Evolutionary conservation across 2,797 vertebrate species (phyloP).

Genomic region (Cossypha dichroa): DNA sequence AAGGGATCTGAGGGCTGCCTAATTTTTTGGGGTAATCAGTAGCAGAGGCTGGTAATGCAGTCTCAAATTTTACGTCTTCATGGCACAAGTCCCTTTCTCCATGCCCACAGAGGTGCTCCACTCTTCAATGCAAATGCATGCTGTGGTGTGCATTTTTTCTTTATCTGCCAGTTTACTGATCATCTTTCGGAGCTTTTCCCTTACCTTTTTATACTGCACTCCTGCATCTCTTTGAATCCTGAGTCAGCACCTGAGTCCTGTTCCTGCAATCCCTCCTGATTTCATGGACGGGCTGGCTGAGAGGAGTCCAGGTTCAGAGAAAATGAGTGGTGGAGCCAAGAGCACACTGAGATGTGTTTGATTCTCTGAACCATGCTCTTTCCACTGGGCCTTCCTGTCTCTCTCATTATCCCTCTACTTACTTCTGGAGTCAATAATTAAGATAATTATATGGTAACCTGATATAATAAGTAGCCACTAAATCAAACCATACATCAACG

Average conservation of each 20-base stretch:
- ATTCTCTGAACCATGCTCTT: constrained; percentile 7
- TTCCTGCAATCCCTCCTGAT: not conserved
- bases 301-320: not conserved
- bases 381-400: constrained; percentile 36
- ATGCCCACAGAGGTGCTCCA: not conserved
- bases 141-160: not conserved
- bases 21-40: not conserved
- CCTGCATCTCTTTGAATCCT: not conserved
- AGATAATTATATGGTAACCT: constrained; percentile 66
- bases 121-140: not conserved
- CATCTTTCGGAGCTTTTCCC: not conserved
- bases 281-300: not conserved
- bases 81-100: not conserved
- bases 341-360: not conserved
- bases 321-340: not conserved
- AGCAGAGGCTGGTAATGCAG: not conserved
- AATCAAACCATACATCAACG: constrained; percentile 60
- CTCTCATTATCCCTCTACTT: constrained; percentile 45
- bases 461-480: constrained; percentile 66
- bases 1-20: fast-evolving
- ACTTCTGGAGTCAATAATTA: constrained; percentile 61
- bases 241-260: not conserved
- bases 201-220: not conserved
- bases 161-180: not conserved
- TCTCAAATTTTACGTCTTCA: not conserved